phyloP scores from a whole-genome alignment of 2,888 invertebrate genomes.

The Erpobdella octoculata region DNA sequence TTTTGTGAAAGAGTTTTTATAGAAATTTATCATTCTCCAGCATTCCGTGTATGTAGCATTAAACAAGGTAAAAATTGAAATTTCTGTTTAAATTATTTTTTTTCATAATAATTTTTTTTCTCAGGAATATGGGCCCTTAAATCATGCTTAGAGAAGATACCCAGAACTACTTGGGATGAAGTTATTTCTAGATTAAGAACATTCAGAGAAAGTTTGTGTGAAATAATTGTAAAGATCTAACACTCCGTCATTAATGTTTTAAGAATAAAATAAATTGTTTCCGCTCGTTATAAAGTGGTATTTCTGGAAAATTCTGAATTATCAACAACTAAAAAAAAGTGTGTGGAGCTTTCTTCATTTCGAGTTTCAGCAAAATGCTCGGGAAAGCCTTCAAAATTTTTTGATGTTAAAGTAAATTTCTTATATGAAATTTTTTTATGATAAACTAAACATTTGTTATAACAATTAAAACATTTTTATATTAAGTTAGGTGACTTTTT shows the following conservation, averaged over 20 bases:
- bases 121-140: background rate
- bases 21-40: background rate
- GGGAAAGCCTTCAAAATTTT: background rate
- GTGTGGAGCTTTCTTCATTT: background rate
- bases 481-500: too few species aligned
- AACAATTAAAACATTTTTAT: too few species aligned
- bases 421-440: too few species aligned
- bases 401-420: constrained; percentile 14
- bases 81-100: background rate
- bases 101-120: background rate
- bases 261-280: background rate
- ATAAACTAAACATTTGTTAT: too few species aligned
- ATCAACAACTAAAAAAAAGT: too few species aligned
- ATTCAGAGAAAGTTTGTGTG: background rate
- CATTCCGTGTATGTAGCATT: background rate
- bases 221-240: background rate
- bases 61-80: background rate
- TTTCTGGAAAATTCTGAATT: too few species aligned
- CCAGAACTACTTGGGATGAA: background rate
- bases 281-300: background rate
- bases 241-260: background rate
- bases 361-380: constrained; percentile 16
- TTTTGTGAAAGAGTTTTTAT: background rate
- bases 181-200: background rate
- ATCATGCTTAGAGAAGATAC: background rate